Base-by-base conservation (phyloP, 2,797 vertebrate genomes). In the Galaxias olidus region DNA sequence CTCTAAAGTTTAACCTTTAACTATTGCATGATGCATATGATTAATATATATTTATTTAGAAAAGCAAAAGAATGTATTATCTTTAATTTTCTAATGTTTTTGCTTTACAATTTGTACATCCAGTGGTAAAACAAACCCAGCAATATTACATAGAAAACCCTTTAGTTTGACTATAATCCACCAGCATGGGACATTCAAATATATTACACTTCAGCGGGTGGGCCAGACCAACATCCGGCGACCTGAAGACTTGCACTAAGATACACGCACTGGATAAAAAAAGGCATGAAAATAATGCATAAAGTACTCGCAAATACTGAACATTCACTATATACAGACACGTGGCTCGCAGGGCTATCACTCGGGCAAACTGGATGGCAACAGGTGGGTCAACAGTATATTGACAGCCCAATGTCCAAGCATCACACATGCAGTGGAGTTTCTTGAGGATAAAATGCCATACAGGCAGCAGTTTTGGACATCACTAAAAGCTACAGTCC, bases 321-420 rank as follows among this genome's bases (percentile, higher is more conserved):
- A 96, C 93, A 94, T 92, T 93, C 90, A 95, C 85, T 96, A 97
- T 96, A 92, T 96, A 98, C 94, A 95, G 87, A 92, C 89, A 90
- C 86, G 87, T 93, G 94, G 92, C 90, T 93, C 84, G 88, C 85
- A 68, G 88, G 90, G 92, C 90, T 84, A 91, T 90, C 91, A 88
- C 88, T 93, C 82, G 74, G 91, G 88, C 85, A 87, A 90, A 79
- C 89, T 89, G 86, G 87, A 90, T 87, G 78, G 85, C 78, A 87
- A 90, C 20, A 83, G 84, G 82, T 79, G 46, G 78, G 54, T 56
- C 40, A 61, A 63, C 73, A 79, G 85, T 86, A 86, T 78, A 84
- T 89, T 81, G 73, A 92, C 91, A 68, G 89, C 91, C 93, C 91
- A 84, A 90, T 87, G 92, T 92, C 90, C 93, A 88, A 94, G 93